phyloP scores from a whole-genome alignment of 2,113 vertebrate species.

The Callopanchax toddi region DNA sequence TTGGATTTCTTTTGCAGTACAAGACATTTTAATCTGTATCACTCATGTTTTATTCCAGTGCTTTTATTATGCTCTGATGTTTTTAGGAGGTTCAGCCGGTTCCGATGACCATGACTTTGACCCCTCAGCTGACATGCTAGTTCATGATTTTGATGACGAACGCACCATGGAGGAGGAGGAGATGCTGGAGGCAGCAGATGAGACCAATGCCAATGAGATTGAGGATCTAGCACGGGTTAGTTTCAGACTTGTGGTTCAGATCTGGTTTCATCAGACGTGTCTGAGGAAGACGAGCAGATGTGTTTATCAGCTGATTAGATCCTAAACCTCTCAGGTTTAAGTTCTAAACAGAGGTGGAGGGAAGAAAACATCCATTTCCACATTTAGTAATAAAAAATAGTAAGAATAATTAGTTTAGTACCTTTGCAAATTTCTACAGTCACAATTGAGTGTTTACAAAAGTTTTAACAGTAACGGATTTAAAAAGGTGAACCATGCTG shows the following conservation, averaged over 20 bases:
- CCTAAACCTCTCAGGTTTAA: too few species aligned
- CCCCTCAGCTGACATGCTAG: constrained; percentile 96
- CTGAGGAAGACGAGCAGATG: background rate
- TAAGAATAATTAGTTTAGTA: too few species aligned
- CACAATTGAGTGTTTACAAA: too few species aligned
- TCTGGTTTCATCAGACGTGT: background rate
- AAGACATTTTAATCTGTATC: background rate
- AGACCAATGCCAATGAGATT: constrained; percentile 93
- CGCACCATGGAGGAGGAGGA: constrained; percentile 97
- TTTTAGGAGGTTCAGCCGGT: constrained; percentile 86
- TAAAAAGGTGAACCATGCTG: too few species aligned
- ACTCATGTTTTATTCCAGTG: too few species aligned
- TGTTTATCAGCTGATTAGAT: too few species aligned
- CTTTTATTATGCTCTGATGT: background rate
- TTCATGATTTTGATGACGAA: constrained; percentile 98
- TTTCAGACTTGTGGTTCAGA: constrained; percentile 8
- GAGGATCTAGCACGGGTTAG: constrained; percentile 94
- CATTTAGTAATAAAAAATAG: too few species aligned
- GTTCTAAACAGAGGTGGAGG: too few species aligned
- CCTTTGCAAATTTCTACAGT: too few species aligned
- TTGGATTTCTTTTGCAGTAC: too few species aligned
- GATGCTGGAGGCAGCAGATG: constrained; percentile 92
- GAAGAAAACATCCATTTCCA: too few species aligned
- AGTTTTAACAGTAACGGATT: too few species aligned
- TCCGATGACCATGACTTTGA: constrained; percentile 97